These are phyloP conservation scores for Acanthaster planci DNA, from an alignment of 35 echinoderm and acorn worm genomes.

Conservation along the genomic window DNA sequence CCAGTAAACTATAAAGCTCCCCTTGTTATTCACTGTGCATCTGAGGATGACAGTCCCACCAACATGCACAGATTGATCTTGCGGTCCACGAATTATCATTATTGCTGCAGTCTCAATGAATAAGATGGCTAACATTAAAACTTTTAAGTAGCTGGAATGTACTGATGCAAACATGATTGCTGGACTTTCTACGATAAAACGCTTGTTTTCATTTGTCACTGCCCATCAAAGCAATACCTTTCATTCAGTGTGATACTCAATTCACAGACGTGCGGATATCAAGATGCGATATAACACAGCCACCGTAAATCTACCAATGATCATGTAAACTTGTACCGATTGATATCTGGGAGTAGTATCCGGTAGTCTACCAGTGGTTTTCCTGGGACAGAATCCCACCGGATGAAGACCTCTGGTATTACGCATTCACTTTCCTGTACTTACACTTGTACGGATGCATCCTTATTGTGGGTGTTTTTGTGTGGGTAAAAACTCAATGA, in stretches of 20 bases:
- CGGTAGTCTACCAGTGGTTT: no score
- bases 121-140: not conserved
- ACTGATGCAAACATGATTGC: not conserved
- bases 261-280: not conserved
- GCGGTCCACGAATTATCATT: not conserved
- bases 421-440: no score
- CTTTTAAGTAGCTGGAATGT: not conserved
- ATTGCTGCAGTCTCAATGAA: not conserved
- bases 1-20: constrained; percentile 39
- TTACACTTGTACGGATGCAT: no score
- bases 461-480: no score
- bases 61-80: constrained; percentile 6
- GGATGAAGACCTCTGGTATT: no score
- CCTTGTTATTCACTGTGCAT: constrained; percentile 35
- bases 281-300: no score
- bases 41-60: constrained; percentile 30
- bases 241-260: not conserved
- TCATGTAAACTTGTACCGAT: no score
- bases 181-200: not conserved
- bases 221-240: not conserved
- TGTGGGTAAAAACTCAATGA: no score
- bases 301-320: no score
- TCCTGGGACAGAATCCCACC: no score
- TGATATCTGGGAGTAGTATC: no score
- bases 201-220: not conserved